phyloP scores from a whole-genome alignment of 2,888 invertebrate species.

The Antheraea assamensis region DNA sequence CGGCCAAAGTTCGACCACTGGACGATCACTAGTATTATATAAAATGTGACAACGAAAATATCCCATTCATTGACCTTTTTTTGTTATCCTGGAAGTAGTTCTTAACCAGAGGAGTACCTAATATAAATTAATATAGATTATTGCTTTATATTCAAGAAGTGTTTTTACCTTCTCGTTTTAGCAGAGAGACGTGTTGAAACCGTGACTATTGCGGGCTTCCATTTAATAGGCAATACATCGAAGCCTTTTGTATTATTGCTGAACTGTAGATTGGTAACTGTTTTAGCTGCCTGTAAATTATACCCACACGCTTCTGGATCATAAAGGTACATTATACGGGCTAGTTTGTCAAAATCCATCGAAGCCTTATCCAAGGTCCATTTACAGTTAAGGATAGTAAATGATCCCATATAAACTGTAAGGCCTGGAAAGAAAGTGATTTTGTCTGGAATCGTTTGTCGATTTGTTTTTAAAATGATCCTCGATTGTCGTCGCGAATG shows the following conservation, averaged over 20 bases:
- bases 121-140: not conserved
- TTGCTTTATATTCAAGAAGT: slow-evolving; percentile 8
- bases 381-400: slow-evolving; percentile 50
- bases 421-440: slow-evolving; percentile 46
- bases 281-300: slow-evolving; percentile 32
- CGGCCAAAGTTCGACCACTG: no score
- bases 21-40: no score
- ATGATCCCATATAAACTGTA: slow-evolving; percentile 41
- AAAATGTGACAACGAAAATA: no score
- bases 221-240: slow-evolving; percentile 50
- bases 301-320: slow-evolving; percentile 57
- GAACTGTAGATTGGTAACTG: slow-evolving; percentile 46
- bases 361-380: slow-evolving; percentile 52
- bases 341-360: slow-evolving; percentile 54
- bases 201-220: slow-evolving; percentile 44
- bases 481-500: no score
- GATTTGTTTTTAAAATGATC: not conserved
- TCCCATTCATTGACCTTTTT: no score
- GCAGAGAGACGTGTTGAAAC: slow-evolving; percentile 54
- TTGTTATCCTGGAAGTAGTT: no score
- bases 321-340: slow-evolving; percentile 68
- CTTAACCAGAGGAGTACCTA: not conserved
- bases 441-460: not conserved
- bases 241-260: slow-evolving; percentile 52
- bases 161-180: slow-evolving; percentile 53